These are phyloP conservation scores for Nemurella pictetii DNA, from an alignment of 2,888 invertebrate genomes.

Conservation along the genomic window DNA sequence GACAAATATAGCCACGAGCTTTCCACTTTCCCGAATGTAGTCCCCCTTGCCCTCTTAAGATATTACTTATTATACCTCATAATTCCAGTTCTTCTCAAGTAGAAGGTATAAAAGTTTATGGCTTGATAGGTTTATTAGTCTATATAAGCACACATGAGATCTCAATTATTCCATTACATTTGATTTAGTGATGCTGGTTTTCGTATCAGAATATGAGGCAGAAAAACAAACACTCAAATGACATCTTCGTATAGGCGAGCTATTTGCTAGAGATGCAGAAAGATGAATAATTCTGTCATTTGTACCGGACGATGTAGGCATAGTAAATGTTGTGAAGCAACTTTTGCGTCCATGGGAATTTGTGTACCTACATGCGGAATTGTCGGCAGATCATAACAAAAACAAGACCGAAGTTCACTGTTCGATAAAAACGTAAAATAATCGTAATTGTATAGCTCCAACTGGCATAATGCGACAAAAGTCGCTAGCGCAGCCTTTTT, in stretches of 20 bases:
- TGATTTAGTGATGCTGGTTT: background rate
- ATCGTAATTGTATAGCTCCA: background rate
- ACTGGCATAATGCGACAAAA: background rate
- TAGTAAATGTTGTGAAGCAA: background rate
- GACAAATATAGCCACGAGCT: background rate
- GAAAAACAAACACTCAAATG: too few species aligned
- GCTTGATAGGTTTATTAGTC: background rate
- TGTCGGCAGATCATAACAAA: background rate
- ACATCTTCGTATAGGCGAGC: background rate
- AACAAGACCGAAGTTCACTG: background rate
- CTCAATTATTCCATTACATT: background rate
- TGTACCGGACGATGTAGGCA: background rate
- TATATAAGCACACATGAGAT: background rate
- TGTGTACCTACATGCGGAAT: background rate
- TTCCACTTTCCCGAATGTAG: background rate
- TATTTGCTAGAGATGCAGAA: background rate
- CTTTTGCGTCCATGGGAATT: background rate
- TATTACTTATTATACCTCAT: slow-evolving; percentile 1
- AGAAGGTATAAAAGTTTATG: background rate
- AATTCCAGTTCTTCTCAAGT: background rate
- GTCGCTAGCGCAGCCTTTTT: background rate
- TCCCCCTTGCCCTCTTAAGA: background rate
- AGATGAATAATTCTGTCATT: background rate
- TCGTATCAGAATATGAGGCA: background rate
- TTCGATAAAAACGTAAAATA: background rate